Evolutionary conservation across 1,140 invertebrate genomes (phyloP).

Genomic region (Hylaeus anthracinus): DNA sequence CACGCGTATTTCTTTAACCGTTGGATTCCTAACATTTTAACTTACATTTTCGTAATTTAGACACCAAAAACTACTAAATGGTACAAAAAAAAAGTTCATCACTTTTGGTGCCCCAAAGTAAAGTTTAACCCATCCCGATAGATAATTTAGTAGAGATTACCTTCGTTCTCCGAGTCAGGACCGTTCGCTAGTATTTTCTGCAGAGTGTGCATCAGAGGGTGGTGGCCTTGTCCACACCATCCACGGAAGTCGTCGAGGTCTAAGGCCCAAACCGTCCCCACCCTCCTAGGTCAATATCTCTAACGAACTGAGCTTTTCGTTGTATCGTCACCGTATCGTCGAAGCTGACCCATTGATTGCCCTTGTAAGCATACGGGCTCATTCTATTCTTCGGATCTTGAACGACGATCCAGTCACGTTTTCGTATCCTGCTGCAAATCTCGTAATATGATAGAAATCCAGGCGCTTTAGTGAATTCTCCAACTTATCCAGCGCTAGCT

Average conservation of each 20-base stretch:
- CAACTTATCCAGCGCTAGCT: constrained; percentile 88
- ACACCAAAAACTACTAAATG: no score
- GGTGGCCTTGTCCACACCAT: constrained; percentile 87
- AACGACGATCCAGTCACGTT: constrained; percentile 89
- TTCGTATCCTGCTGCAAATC: constrained; percentile 90
- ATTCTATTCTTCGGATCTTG: constrained; percentile 88
- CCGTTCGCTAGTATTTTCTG: constrained; percentile 84
- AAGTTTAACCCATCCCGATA: no score
- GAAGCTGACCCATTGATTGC: constrained; percentile 94
- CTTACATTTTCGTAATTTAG: no score
- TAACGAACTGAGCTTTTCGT: constrained; percentile 89
- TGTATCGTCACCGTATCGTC: constrained; percentile 91
- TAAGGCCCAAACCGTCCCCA: constrained; percentile 94
- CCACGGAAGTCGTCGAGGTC: constrained; percentile 83
- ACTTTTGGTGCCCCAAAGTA: no score
- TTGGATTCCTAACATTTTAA: no score
- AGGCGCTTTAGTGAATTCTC: constrained; percentile 90
- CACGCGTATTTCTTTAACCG: no score
- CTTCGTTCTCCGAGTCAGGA: constrained; percentile 69
- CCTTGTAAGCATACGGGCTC: constrained; percentile 93
- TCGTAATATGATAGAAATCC: constrained; percentile 96
- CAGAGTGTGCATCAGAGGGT: constrained; percentile 88
- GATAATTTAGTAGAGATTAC: constrained; percentile 45
- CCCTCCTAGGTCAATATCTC: constrained; percentile 89
- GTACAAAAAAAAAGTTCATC: no score